phyloP scores from a whole-genome alignment of 1,140 invertebrate species.

The Diprion similis region DNA sequence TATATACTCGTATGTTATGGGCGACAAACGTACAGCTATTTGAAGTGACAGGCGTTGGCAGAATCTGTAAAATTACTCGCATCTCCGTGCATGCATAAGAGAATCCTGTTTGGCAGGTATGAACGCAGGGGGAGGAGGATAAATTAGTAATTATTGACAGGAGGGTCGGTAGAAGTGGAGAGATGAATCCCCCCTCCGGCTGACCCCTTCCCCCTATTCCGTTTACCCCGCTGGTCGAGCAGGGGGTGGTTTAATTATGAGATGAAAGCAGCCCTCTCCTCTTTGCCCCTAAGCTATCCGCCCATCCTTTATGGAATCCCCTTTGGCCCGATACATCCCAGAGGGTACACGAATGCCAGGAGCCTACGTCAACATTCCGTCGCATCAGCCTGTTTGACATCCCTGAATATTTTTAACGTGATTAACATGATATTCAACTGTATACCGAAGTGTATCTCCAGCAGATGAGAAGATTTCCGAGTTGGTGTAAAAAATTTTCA shows the following conservation, averaged over 20 bases:
- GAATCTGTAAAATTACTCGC: too few species aligned
- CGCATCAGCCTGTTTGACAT: conserved; percentile 2
- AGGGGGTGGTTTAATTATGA: conserved; percentile 7
- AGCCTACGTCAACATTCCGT: conserved; percentile 1
- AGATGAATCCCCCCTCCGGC: not conserved
- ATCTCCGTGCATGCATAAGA: too few species aligned
- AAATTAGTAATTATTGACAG: conserved; percentile 8
- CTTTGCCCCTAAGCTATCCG: conserved; percentile 6
- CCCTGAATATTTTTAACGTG: not conserved
- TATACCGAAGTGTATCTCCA: not conserved
- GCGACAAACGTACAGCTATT: too few species aligned
- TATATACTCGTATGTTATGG: too few species aligned
- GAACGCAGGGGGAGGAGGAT: not conserved
- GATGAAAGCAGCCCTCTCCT: not conserved
- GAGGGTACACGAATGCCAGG: not conserved
- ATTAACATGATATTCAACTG: not conserved
- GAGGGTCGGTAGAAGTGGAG: not conserved
- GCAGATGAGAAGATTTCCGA: too few species aligned
- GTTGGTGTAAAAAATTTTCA: too few species aligned
- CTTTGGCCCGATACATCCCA: conserved; percentile 3
- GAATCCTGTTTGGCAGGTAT: too few species aligned
- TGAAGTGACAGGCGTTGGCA: too few species aligned
- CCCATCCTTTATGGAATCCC: not conserved
- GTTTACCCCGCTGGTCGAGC: not conserved
- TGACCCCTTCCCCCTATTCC: not conserved